Evolutionary conservation across 2,888 invertebrate genomes (phyloP).

Genomic region (Agrilus cyanescens): DNA sequence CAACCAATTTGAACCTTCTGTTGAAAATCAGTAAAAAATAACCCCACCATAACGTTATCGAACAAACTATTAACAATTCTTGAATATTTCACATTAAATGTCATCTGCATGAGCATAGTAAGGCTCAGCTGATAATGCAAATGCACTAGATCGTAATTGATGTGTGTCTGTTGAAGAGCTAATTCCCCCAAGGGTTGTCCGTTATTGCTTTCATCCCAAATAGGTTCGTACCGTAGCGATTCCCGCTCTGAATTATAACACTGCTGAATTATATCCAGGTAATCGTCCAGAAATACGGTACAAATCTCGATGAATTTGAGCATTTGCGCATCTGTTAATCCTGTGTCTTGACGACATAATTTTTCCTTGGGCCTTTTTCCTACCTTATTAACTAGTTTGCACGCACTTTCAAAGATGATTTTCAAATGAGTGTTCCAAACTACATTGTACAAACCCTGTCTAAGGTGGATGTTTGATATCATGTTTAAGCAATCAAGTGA

Average conservation of each 20-base stretch:
- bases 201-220: slow-evolving; percentile 46
- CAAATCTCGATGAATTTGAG: slow-evolving; percentile 38
- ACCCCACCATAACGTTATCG: slow-evolving; percentile 54
- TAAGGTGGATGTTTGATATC: slow-evolving; percentile 55
- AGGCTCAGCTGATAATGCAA: slow-evolving; percentile 71
- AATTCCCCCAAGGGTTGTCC: slow-evolving; percentile 58
- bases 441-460: slow-evolving; percentile 71
- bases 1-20: slow-evolving; percentile 45
- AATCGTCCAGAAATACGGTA: slow-evolving; percentile 39
- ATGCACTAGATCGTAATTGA: slow-evolving; percentile 64
- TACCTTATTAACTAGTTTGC: slow-evolving; percentile 66
- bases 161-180: slow-evolving; percentile 62
- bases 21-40: slow-evolving; percentile 40
- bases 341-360: slow-evolving; percentile 65
- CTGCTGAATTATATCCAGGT: slow-evolving; percentile 33
- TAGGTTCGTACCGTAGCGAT: slow-evolving; percentile 44
- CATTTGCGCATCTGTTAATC: slow-evolving; percentile 53
- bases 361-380: slow-evolving; percentile 79
- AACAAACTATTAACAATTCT: slow-evolving; percentile 67
- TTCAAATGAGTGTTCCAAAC: slow-evolving; percentile 85
- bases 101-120: slow-evolving; percentile 66
- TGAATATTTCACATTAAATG: slow-evolving; percentile 60
- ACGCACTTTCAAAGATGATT: slow-evolving; percentile 62
- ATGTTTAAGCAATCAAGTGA: slow-evolving; percentile 56
- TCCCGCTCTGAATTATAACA: slow-evolving; percentile 29